Base-by-base conservation (phyloP, 2,113 vertebrate genomes). In the Grantiella picta region DNA sequence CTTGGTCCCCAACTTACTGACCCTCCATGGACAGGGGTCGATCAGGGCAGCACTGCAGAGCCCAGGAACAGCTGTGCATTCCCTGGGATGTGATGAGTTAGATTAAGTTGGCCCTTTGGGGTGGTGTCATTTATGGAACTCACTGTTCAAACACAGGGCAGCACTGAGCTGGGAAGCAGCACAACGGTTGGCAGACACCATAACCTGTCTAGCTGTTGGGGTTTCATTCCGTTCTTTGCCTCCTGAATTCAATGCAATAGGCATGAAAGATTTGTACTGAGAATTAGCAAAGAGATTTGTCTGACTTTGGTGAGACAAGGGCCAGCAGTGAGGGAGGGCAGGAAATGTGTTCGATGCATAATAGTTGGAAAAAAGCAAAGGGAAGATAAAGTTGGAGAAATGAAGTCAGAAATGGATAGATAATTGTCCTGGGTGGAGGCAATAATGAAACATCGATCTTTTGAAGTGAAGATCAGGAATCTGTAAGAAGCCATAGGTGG, bases 321-420 rank as follows among this genome's bases (percentile, higher is more conserved):
- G 25, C 53, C 60, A 92, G 61, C 64, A 52, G 49, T 57, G 65
- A 81, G 45, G 53, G 36, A 94, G 72, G 40, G 33, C 65, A 82
- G 76, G 65, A 71, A 78, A 73, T 5, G 1, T 42, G 18, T 66
- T 92, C 49, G 60, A 10, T 69, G 61, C 19, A 45, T 71, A 86
- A 49, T 68, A 94, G 80, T 10, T 71, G 36, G n/a, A 44, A 88
- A 79, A 93, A 86, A 65, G 61, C 35, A 90, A 89, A 88, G 23
- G n/a, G 50, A 85, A 66, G 54, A 72, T 85, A 28, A 95, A 93
- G 42, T 96, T 50, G 45, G 35, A 88, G 63, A 88, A 85, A 60
- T 44, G 16, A 95, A 96, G 81, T 36, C 53, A 91, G 60, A 86
- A 96, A 64, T 56, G 22, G 69, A 49, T 57, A 15, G 66, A 68